Evolutionary conservation across 2,797 vertebrate genomes (phyloP).

Genomic region (Clarias fuscus): DNA sequence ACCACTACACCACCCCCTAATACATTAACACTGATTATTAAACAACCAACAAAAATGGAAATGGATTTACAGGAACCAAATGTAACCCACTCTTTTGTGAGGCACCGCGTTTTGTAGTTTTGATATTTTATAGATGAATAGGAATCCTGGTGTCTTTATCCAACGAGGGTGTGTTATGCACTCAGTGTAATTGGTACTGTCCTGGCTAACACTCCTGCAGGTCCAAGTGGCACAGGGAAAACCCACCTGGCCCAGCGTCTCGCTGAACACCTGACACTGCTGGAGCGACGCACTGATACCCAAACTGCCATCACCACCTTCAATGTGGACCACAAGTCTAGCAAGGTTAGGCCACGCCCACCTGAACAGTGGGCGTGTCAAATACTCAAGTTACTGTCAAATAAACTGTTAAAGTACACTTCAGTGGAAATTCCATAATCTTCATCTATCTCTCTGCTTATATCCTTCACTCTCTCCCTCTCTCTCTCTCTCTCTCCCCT

Average conservation of each 20-base stretch:
- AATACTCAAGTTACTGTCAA: not conserved
- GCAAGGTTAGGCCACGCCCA: constrained; percentile 78
- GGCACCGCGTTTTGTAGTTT: not conserved
- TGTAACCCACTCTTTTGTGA: no score
- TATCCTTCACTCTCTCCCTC: no score
- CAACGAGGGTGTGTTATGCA: not conserved
- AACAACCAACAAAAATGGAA: not conserved
- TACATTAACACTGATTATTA: no score
- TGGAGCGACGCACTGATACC: constrained; percentile 80
- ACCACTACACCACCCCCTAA: no score
- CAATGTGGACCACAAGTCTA: constrained; percentile 97
- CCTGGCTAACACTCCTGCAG: constrained; percentile 7
- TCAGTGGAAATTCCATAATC: not conserved
- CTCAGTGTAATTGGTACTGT: not conserved
- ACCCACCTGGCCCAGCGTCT: constrained; percentile 92
- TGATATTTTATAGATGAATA: not conserved
- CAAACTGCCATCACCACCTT: constrained; percentile 88
- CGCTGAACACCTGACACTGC: constrained; percentile 83
- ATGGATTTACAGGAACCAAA: no score
- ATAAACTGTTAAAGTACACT: no score
- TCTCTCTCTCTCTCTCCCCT: not conserved
- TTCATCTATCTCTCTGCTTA: not conserved
- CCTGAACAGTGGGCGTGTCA: not conserved
- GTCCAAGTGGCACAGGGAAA: constrained; percentile 94
- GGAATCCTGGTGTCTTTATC: not conserved